These are phyloP conservation scores for Caenorhabditis inopinata DNA, from an alignment of 1,140 invertebrate genomes.

Conservation along the genomic window DNA sequence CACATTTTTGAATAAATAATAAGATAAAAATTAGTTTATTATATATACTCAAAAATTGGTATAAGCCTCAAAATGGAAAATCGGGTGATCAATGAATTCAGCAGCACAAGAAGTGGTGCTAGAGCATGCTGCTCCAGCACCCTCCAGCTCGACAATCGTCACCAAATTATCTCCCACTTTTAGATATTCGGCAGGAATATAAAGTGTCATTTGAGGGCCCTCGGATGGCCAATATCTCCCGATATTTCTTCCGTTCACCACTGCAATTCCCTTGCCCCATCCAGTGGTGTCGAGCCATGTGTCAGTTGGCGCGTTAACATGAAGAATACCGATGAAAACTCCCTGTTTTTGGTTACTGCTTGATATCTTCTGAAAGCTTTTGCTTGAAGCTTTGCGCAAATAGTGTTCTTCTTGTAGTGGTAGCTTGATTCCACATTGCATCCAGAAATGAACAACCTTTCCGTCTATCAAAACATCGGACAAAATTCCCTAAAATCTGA, in stretches of 20 bases:
- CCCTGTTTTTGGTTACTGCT: slow-evolving; percentile 26
- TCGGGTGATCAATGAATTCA: slow-evolving; percentile 26
- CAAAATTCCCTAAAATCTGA: slow-evolving; percentile 38
- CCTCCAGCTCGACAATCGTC: slow-evolving; percentile 44
- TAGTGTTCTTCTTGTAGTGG: background rate
- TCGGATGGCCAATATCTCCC: slow-evolving; percentile 47
- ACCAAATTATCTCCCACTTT: slow-evolving; percentile 38
- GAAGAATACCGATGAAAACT: slow-evolving; percentile 45
- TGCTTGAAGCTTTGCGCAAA: background rate
- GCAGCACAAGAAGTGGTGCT: background rate
- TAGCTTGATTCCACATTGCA: slow-evolving; percentile 38
- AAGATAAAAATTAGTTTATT: background rate
- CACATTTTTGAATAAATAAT: background rate
- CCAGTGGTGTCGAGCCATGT: slow-evolving; percentile 46
- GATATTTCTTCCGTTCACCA: slow-evolving; percentile 47
- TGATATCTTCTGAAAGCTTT: background rate
- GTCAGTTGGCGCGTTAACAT: slow-evolving; percentile 5
- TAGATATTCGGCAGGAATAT: slow-evolving; percentile 39
- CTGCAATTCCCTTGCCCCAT: slow-evolving; percentile 47
- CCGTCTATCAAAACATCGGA: slow-evolving; percentile 35
- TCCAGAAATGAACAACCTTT: slow-evolving; percentile 37
- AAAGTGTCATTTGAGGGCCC: slow-evolving; percentile 50
- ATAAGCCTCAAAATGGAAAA: slow-evolving; percentile 29
- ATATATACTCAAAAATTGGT: too few relatives aligned
- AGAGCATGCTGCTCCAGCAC: background rate